These are phyloP conservation scores for Coelopa frigida DNA, from an alignment of 1,140 invertebrate species.

Conservation along the genomic window DNA sequence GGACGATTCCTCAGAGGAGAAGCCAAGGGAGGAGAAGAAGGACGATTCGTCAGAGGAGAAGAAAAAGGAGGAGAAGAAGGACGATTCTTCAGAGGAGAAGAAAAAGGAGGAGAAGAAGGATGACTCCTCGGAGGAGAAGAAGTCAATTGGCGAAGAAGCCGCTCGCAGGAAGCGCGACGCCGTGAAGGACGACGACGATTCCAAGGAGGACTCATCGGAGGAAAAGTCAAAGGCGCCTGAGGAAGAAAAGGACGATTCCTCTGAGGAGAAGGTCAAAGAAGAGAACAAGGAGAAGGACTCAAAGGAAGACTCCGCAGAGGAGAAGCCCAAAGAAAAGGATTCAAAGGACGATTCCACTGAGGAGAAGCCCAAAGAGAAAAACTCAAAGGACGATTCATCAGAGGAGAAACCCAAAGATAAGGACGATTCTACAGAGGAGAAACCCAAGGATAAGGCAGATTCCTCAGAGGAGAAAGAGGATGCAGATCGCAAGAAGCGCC, in stretches of 20 bases:
- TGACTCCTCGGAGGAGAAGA: not conserved
- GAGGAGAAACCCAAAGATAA: slow-evolving; percentile 5
- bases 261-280: slow-evolving; percentile 10
- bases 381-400: slow-evolving; percentile 6
- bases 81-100: not conserved
- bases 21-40: not conserved
- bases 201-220: slow-evolving; percentile 6
- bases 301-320: too few species aligned
- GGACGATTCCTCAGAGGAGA: not conserved
- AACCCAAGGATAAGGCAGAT: slow-evolving; percentile 7
- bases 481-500: not conserved
- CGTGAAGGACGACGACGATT: not conserved
- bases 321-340: not conserved
- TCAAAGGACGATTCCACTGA: slow-evolving; percentile 9
- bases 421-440: slow-evolving; percentile 3
- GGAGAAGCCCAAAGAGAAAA: not conserved
- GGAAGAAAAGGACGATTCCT: slow-evolving; percentile 10
- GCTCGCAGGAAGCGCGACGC: not conserved
- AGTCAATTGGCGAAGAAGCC: not conserved
- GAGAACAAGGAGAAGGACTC: slow-evolving; percentile 2
- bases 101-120: not conserved
- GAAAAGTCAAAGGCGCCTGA: slow-evolving; percentile 2
- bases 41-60: not conserved
- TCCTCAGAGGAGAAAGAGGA: not conserved
- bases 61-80: not conserved